Base-by-base conservation (phyloP, 2,113 vertebrate genomes). In the Puntigrus tetrazona region DNA sequence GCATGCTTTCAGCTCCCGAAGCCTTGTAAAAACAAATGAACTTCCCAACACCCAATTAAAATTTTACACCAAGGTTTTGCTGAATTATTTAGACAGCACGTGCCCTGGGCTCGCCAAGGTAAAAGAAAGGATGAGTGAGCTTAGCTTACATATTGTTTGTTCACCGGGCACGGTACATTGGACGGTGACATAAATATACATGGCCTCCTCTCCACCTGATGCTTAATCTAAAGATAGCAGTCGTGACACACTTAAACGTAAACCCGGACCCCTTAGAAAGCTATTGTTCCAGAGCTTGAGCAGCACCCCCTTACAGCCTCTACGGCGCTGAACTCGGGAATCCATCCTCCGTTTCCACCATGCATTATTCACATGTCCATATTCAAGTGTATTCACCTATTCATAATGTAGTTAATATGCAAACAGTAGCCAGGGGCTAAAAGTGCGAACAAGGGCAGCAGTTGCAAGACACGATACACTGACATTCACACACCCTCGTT, bases 131-230 rank as follows among this genome's bases (percentile, higher is more conserved):
- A 75, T 91, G 87, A 81, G 85, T 89, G 81, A 87, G 82, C 88
- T 91, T 91, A 84, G 78, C 76, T 88, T 90, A 88, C 85, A 74
- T 86, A 85, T 86, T 67, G 75, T 79, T 69, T 82, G 86, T 72
- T 69, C 78, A 43, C 43, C 20, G 16, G 67, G 50, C 70, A 81
- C 38, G 61, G 65, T 78, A 80, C 67, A 88, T 38, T 36, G 78
- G 38, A 45, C 34, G 67, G 50, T 75, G 57, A 86, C 84, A 86
- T 90, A 72, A 81, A 89, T 82, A 87, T 82, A 85, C 81, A 85
- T 88, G 81, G 69, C 61, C 83, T 69, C 43, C 57, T 55, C 85
- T 85, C 78, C 29, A 87, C 76, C 70, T 84, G 63, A 67, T 55
- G 74, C 61, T 83, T 65, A 63, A 78, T 79, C 63, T 50, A 83